Evolutionary conservation across 2,113 vertebrate species (phyloP).

Genomic region (Engystomops pustulosus): DNA sequence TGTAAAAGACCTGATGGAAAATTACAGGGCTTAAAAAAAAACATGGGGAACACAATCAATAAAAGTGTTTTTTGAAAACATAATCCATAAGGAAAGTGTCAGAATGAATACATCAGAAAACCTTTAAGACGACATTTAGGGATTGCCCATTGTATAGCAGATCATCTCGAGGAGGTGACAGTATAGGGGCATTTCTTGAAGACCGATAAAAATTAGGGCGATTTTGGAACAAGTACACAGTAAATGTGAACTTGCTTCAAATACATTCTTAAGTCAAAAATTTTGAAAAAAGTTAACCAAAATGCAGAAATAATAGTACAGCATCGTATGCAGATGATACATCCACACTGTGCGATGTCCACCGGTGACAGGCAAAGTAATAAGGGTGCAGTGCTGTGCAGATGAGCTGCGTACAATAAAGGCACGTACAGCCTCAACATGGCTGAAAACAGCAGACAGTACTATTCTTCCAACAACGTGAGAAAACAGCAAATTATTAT

Average conservation of each 20-base stretch:
- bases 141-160: background rate
- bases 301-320: background rate
- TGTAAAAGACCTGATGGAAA: slow-evolving; percentile 84
- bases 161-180: too few relatives aligned
- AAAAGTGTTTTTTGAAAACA: slow-evolving; percentile 54
- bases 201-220: background rate
- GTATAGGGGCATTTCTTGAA: background rate
- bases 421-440: background rate
- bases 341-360: background rate
- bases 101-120: slow-evolving; percentile 48
- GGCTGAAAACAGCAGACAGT: background rate
- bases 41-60: slow-evolving; percentile 69
- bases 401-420: background rate
- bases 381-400: background rate
- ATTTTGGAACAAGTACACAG: background rate
- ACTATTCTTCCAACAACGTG: background rate
- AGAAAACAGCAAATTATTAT: too few relatives aligned
- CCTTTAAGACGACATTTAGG: background rate
- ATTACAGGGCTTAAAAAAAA: slow-evolving; percentile 78
- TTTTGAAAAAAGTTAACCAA: background rate
- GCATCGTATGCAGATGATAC: background rate
- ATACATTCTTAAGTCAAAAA: background rate
- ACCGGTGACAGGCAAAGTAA: background rate
- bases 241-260: background rate
- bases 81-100: slow-evolving; percentile 59